Percentiles rank a stretch among this genome's conserved stretches.
Evolutionary conservation across 1,140 invertebrate species (phyloP).

Genomic region (Mylabris phalerata): DNA sequence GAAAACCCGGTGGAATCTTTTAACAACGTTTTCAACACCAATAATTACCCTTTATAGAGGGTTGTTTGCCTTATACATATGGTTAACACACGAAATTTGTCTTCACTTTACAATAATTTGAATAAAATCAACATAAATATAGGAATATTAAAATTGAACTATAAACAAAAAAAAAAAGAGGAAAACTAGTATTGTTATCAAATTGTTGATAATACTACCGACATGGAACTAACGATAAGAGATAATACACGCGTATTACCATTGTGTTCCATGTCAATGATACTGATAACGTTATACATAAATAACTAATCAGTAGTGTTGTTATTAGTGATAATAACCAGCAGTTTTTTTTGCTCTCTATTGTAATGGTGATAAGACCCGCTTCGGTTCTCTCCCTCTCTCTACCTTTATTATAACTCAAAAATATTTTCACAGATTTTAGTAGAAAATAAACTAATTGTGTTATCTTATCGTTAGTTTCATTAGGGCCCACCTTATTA

Average conservation of each 20-base stretch:
- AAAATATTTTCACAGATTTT: no score
- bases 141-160: no score
- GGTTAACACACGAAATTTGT: no score
- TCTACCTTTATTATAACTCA: no score
- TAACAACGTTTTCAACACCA: constrained; percentile 14
- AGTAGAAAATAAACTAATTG: no score
- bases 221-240: constrained; percentile 24
- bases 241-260: constrained; percentile 14
- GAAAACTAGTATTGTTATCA: no score
- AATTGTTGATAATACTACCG: constrained; percentile 14
- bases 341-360: background rate
- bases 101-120: no score
- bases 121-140: no score
- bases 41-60: constrained; percentile 7
- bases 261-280: constrained; percentile 23
- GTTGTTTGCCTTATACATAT: no score
- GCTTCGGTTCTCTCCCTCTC: background rate
- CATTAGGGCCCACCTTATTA: no score
- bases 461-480: no score
- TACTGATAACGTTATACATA: constrained; percentile 24
- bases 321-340: constrained; percentile 23
- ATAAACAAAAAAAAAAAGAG: no score
- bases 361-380: constrained; percentile 13
- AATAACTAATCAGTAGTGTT: constrained; percentile 27
- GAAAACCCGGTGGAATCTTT: constrained; percentile 11